A percentile compares a stretch with the other conserved stretches of the same genome.
These are phyloP conservation scores for Protodeltote pygarga DNA, from an alignment of 2,888 invertebrate genomes.

Conservation along the genomic window DNA sequence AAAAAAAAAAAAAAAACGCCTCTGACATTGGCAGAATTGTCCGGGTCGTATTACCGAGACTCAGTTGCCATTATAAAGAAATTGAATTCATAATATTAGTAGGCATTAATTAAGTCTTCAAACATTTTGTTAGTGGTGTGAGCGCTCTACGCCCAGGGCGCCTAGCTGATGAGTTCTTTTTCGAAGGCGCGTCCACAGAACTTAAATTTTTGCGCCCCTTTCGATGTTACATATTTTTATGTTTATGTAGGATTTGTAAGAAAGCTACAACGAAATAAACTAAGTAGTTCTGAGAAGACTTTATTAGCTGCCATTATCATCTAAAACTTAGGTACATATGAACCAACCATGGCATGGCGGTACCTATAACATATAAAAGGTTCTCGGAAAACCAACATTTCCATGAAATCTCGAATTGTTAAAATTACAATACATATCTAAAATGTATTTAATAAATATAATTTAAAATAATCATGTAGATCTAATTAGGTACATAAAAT, in stretches of 20 bases:
- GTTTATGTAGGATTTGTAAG: background rate
- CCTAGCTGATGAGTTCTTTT: too few relatives aligned
- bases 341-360: slow-evolving; percentile 11
- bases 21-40: too few relatives aligned
- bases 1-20: too few relatives aligned
- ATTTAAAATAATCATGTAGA: slow-evolving; percentile 18
- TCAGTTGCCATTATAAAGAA: too few relatives aligned
- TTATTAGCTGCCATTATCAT: slow-evolving; percentile 28
- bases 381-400: slow-evolving; percentile 17
- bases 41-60: too few relatives aligned
- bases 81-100: too few relatives aligned
- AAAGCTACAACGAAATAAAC: background rate
- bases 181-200: too few relatives aligned
- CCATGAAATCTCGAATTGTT: slow-evolving; percentile 19
- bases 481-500: slow-evolving; percentile 40
- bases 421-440: slow-evolving; percentile 29
- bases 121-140: too few relatives aligned
- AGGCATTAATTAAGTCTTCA: too few relatives aligned
- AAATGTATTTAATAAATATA: slow-evolving; percentile 20
- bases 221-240: too few relatives aligned
- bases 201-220: too few relatives aligned
- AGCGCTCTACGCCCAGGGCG: too few relatives aligned
- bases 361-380: slow-evolving; percentile 21
- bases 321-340: slow-evolving; percentile 12
- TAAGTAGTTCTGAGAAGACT: slow-evolving; percentile 21